Evolutionary conservation across 2,113 vertebrate genomes (phyloP).

Genomic region (Aviceda subcristata): DNA sequence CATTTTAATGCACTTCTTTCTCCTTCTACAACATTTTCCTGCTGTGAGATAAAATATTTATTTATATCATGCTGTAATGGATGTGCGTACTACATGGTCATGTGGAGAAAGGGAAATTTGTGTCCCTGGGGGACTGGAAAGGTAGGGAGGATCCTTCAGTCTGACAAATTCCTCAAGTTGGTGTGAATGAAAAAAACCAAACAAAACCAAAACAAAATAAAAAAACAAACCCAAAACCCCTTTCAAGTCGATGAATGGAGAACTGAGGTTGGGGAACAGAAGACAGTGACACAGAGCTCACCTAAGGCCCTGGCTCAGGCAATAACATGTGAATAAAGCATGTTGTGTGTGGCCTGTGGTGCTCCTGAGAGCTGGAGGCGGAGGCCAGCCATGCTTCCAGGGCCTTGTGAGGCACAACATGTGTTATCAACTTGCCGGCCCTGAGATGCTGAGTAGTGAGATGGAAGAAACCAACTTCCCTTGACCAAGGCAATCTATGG

Average conservation of each 20-base stretch:
- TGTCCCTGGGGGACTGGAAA: background rate
- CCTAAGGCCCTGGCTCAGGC: background rate
- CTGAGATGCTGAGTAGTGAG: background rate
- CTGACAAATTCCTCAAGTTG: background rate
- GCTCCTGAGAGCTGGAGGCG: background rate
- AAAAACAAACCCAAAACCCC: rapidly evolving
- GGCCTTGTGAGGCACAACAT: background rate
- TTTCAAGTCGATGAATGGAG: background rate
- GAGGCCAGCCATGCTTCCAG: background rate
- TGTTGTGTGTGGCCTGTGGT: background rate
- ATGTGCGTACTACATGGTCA: background rate
- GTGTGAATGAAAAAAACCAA: background rate
- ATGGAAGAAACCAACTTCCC: background rate
- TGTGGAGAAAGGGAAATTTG: background rate
- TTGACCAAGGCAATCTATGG: background rate
- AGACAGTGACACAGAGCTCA: background rate
- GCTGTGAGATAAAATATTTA: background rate
- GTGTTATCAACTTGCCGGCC: background rate
- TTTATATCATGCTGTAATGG: background rate
- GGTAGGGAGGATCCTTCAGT: background rate
- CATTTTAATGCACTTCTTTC: background rate
- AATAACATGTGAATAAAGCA: background rate
- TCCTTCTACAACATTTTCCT: background rate
- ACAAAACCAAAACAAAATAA: too few species aligned
- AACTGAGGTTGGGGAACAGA: background rate